phyloP scores from a whole-genome alignment of 2,113 vertebrate genomes.

The Otus sunia region DNA sequence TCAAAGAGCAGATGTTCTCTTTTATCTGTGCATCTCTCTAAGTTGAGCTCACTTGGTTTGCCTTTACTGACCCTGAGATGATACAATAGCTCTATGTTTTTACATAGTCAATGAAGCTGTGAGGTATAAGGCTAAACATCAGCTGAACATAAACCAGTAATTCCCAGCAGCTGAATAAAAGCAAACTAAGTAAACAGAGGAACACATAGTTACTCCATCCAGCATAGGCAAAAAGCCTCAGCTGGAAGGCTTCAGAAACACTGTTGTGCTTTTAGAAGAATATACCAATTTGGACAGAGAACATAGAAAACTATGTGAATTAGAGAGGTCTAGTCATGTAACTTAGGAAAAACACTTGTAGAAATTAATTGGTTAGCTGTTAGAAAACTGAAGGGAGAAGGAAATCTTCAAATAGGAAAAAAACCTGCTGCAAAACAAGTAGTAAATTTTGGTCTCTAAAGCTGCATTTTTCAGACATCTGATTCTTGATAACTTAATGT shows the following conservation, averaged over 20 bases:
- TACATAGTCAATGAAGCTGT: fast-evolving
- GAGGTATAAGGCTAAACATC: background rate
- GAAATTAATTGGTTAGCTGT: background rate
- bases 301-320: background rate
- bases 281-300: background rate
- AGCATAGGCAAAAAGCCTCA: background rate
- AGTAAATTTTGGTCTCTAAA: background rate
- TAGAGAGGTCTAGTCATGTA: background rate
- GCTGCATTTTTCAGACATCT: background rate
- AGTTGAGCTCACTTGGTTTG: background rate
- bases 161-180: background rate
- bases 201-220: background rate
- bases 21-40: background rate
- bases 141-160: background rate
- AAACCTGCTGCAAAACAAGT: background rate
- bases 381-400: background rate
- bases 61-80: background rate
- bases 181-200: background rate
- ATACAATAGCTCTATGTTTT: fast-evolving
- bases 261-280: background rate
- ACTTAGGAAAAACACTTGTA: background rate
- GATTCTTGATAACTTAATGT: background rate
- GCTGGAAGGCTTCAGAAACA: background rate
- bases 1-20: background rate
- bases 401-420: background rate